Base-by-base conservation (phyloP, 2,888 invertebrate genomes). In the Hedychridium roseum region DNA sequence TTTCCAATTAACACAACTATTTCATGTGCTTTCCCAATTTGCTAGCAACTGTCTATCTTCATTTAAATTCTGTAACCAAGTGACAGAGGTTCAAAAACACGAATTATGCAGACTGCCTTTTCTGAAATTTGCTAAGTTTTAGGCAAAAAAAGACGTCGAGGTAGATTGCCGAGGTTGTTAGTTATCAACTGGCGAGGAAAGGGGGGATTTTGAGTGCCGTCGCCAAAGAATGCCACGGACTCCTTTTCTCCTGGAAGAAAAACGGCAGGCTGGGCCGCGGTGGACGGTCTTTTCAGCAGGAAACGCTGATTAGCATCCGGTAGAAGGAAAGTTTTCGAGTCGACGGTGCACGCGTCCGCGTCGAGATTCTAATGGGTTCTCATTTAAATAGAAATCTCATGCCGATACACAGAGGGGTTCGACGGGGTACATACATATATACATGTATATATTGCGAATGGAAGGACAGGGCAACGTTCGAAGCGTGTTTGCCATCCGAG, bases 351-450 rank as follows among this genome's bases (percentile, higher is more conserved):
- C 43, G 34, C 41, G 44, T 43, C 44, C 43, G 48, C 50, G 48
- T 76, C 72, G 76, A 79, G 78, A 78, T 79, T 70, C 72, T 78
- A 76, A 79, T 76, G 74, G 74, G 66, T 64, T 70, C 78, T 79
- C 78, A 78, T 79, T 79, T 79, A 77, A 79, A 78, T 78, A 78
- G 74, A 78, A 77, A 78, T 78, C 76, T 78, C 72, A 67, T 72
- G 70, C 68, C 73, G 73, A 78, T 77, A 76, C 74, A 73, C 63
- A 65, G 62, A 71, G 68, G 50, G 54, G 53, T 39, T 42, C 50
- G 49, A 52, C 5, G n/a, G n/a, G 4, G 14, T 31, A 31, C 31
- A 31, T 11, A 11, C 11, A 31, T 11, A 11, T 7, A 5, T 31
- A 7, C n/a, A 12, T 31, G 28, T 56, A 63, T 53, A 44, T 50